phyloP scores from a whole-genome alignment of 1,140 invertebrate genomes.

The Lordiphosa mommai region DNA sequence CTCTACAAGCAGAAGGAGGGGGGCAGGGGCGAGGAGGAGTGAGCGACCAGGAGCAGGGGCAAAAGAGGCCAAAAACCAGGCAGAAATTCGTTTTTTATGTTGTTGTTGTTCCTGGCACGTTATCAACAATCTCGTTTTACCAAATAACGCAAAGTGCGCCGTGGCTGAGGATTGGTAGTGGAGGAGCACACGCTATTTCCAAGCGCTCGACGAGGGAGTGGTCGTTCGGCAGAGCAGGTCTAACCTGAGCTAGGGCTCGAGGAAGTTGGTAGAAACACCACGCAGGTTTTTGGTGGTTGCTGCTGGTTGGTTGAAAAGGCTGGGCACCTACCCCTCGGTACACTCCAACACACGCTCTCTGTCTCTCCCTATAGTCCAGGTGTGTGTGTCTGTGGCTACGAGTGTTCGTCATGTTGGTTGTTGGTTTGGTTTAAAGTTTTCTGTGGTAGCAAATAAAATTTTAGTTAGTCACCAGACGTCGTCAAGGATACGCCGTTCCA shows the following conservation, averaged over 20 bases:
- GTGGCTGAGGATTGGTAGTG: constrained; percentile 13
- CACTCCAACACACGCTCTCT: constrained; percentile 17
- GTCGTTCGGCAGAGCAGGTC: constrained; percentile 27
- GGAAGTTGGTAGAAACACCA: constrained; percentile 63
- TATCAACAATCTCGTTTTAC: constrained; percentile 77
- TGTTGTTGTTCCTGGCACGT: constrained; percentile 53
- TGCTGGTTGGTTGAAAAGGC: constrained; percentile 66
- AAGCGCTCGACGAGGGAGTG: constrained; percentile 51
- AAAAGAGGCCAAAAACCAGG: constrained; percentile 24
- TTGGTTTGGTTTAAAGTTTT: constrained; percentile 71
- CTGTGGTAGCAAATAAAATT: constrained; percentile 79
- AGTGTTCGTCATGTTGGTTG: too few species aligned
- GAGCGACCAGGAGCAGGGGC: neutral
- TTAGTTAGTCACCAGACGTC: constrained; percentile 78
- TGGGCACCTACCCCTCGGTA: constrained; percentile 47
- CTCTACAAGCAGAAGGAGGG: constrained; percentile 34
- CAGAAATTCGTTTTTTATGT: constrained; percentile 55
- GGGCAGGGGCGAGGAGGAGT: too few species aligned
- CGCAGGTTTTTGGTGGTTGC: constrained; percentile 55
- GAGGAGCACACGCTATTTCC: constrained; percentile 43
- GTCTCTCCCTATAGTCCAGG: constrained; percentile 14
- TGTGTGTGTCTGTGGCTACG: too few species aligned
- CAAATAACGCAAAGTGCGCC: constrained; percentile 72
- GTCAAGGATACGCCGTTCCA: constrained; percentile 76
- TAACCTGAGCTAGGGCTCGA: constrained; percentile 47